A percentile compares a stretch with the other conserved stretches of the same genome.
Evolutionary conservation across 2,113 vertebrate genomes (phyloP).

Genomic region (Brachypteracias leptosomus): DNA sequence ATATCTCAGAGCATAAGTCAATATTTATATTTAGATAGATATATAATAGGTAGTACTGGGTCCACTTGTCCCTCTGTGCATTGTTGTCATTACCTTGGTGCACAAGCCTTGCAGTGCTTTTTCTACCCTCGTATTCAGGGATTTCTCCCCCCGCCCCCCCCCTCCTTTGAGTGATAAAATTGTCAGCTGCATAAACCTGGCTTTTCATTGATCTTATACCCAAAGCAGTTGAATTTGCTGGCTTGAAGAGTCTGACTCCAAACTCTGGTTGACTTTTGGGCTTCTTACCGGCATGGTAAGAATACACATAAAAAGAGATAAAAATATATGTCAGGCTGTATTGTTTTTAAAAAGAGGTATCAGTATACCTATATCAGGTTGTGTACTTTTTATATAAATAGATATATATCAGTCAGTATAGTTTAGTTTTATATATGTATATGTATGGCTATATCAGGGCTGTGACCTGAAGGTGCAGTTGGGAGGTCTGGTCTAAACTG

Average conservation of each 20-base stretch:
- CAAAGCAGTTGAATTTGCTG: neutral
- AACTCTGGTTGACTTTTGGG: neutral
- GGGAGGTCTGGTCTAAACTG: neutral
- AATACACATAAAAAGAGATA: neutral
- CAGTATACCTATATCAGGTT: neutral
- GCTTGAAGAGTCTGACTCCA: neutral
- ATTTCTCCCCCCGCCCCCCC: neutral
- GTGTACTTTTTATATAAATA: neutral
- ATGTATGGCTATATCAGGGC: neutral
- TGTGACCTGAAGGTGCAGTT: neutral
- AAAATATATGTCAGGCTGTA: neutral
- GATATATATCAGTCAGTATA: neutral
- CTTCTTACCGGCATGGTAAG: neutral
- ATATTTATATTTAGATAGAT: neutral
- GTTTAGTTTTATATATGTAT: neutral
- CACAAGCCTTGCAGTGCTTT: neutral
- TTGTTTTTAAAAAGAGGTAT: neutral
- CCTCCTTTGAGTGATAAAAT: neutral
- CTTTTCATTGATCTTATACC: neutral
- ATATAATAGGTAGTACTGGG: neutral
- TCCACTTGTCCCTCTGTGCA: neutral
- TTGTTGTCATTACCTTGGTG: neutral
- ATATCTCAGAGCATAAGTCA: neutral
- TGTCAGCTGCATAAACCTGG: neutral
- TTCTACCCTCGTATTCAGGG: neutral